Evolutionary conservation across 1,140 invertebrate species (phyloP).

Genomic region (Temnothorax curvispinosus): DNA sequence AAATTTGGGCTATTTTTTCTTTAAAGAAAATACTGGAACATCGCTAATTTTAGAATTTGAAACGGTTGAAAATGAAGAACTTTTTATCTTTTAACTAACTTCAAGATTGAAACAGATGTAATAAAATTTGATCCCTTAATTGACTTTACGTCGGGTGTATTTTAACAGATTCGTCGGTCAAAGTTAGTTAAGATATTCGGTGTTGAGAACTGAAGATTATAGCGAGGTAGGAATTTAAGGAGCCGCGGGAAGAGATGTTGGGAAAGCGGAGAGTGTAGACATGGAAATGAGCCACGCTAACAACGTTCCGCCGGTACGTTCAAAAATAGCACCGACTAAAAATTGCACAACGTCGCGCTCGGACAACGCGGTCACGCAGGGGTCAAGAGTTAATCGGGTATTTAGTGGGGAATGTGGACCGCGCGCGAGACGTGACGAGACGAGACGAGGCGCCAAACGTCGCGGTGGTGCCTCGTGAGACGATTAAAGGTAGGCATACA

Average conservation of each 20-base stretch:
- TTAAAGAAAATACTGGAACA: background rate
- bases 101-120: background rate
- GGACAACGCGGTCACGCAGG: conserved; percentile 43
- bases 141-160: background rate
- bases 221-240: background rate
- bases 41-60: background rate
- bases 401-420: conserved; percentile 50
- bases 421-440: conserved; percentile 23
- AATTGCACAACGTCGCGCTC: conserved; percentile 36
- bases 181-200: background rate
- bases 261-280: background rate
- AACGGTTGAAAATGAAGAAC: background rate
- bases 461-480: conserved; percentile 20
- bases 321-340: conserved; percentile 44
- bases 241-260: background rate
- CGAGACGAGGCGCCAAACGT: conserved; percentile 37
- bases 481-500: conserved; percentile 56
- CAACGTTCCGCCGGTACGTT: conserved; percentile 29
- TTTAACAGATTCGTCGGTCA: background rate
- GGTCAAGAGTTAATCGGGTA: conserved; percentile 59
- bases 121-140: background rate
- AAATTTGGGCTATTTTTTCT: background rate
- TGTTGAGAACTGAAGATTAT: background rate
- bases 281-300: conserved; percentile 24
- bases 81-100: background rate